Base-by-base conservation (phyloP, 2,113 vertebrate genomes). In the Zapornia atra region DNA sequence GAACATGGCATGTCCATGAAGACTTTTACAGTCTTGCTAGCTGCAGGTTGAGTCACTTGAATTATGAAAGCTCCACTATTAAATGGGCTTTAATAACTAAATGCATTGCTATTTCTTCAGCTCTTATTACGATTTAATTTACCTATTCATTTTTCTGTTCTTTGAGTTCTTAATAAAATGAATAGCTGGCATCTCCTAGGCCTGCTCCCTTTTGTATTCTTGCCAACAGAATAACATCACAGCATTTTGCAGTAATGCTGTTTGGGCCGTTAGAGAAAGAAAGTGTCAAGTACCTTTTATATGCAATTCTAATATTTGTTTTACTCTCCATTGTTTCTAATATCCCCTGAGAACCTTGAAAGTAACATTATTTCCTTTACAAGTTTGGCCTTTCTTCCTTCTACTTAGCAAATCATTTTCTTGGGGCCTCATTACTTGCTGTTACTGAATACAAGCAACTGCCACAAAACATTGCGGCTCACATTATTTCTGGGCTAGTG, bases 331-430 rank as follows among this genome's bases (percentile, higher is more conserved):
- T 96, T 96, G 96, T 97, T 94, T 92, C 34, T 75, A 94, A 66
- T 85, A 96, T 94, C 94, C 96, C 95, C 66, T 91, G 95, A 96
- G 96, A 96, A 94, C 54, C 86, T 95, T 89, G 94, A 84, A 94
- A 96, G 91, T 70, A 96, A 80, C 69, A 86, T 92, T 94, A 94
- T 96, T 97, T 97, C 96, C 95, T 94, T 96, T 94, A 96, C 95
- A 97, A 96, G 86, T 91, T 94, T 94, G 94, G 88, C 96, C 96
- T 95, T 96, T 97, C 95, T 95, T 97, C 92, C 94, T 92, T 70
- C 59, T 76, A 77, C 61, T 59, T 81, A 72, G 63, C 48, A 76
- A 92, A 84, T 82, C 1, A 26, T 84, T 96, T 96, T 94, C 88
- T 91, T 88, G 38, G 46, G 38, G 59, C 16, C 29, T 79, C 78